Evolutionary conservation across 2,113 vertebrate genomes (phyloP).

Genomic region (Pogonocichla stellata): DNA sequence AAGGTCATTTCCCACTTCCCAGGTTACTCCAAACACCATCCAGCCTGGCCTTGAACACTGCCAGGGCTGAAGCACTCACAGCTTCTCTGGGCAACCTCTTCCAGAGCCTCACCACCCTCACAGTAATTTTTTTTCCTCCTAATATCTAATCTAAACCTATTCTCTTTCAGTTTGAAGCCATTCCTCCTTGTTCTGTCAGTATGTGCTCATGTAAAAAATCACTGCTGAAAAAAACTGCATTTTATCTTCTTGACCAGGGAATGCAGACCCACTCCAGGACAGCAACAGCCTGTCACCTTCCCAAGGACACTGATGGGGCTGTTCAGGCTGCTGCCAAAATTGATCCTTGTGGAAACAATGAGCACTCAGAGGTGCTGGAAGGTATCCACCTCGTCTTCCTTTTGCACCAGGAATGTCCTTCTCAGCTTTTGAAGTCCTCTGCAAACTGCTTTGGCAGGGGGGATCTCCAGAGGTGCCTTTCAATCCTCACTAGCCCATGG

Average conservation of each 20-base stretch:
- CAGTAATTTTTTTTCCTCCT: no score
- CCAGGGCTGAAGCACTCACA: neutral
- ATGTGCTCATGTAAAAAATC: fast-evolving
- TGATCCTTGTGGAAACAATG: fast-evolving
- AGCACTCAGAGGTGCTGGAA: neutral
- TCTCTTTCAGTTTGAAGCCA: neutral
- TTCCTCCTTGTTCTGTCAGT: no score
- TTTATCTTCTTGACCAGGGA: neutral
- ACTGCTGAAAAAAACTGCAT: neutral
- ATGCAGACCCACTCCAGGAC: neutral
- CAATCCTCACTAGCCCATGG: neutral
- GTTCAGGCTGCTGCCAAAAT: neutral
- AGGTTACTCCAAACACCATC: neutral
- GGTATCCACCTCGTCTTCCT: neutral
- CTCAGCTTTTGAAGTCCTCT: neutral
- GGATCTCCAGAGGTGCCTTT: neutral
- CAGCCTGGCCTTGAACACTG: neutral
- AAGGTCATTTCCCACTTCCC: neutral
- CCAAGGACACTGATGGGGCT: neutral
- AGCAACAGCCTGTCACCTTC: neutral
- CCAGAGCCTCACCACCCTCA: neutral
- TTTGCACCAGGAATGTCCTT: neutral
- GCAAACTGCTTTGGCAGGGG: neutral
- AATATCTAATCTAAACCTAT: neutral
- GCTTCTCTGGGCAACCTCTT: neutral